phyloP scores from a whole-genome alignment of 2,888 invertebrate genomes.

The Chrysolina americana region DNA sequence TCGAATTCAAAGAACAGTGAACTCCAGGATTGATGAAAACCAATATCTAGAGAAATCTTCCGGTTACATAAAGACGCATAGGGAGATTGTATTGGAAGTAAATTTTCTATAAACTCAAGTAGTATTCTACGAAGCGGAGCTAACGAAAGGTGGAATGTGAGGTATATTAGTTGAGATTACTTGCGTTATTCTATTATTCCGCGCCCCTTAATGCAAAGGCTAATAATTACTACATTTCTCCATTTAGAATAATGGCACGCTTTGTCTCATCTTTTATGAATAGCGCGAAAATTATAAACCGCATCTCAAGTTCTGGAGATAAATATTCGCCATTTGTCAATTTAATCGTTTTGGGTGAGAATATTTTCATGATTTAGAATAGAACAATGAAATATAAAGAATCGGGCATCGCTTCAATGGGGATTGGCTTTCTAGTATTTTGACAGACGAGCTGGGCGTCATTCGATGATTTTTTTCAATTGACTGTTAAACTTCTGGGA shows the following conservation, averaged over 20 bases:
- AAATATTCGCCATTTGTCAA: not conserved
- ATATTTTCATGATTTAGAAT: too few relatives aligned
- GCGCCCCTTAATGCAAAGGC: not conserved
- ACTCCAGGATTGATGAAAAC: too few relatives aligned
- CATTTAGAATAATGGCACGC: not conserved
- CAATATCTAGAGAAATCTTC: too few relatives aligned
- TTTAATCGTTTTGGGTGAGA: too few relatives aligned
- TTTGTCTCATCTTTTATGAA: not conserved
- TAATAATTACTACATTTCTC: conserved; percentile 10
- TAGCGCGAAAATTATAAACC: not conserved
- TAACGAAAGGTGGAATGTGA: not conserved
- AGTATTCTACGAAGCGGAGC: not conserved
- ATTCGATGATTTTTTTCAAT: too few relatives aligned
- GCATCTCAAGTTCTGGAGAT: not conserved
- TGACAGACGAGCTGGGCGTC: too few relatives aligned
- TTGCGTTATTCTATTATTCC: not conserved
- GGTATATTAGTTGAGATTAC: not conserved
- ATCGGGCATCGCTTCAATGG: too few relatives aligned
- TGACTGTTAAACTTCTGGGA: too few relatives aligned
- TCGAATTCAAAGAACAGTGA: too few relatives aligned
- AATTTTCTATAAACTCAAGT: not conserved
- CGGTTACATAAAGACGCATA: not conserved
- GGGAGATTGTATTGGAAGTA: not conserved
- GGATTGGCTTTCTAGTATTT: too few relatives aligned
- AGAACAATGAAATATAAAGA: too few relatives aligned